Evolutionary conservation across 2,888 invertebrate genomes (phyloP), one percentile per base, ranked within the genome.

Genomic region (Ditula angustiorana): DNA sequence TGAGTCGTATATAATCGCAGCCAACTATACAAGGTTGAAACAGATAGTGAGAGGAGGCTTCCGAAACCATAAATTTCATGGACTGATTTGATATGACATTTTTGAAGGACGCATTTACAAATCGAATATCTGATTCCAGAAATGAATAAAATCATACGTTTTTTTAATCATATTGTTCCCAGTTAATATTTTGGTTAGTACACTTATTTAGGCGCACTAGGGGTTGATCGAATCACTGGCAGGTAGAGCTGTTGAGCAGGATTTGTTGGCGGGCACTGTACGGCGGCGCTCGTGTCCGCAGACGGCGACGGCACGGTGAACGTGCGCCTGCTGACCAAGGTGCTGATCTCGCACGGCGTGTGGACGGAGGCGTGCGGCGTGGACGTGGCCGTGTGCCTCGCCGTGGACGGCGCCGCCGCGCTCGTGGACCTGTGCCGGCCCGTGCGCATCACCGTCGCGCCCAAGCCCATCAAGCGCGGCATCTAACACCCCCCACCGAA

Each of bases 331-430:
- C 93, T 97, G 28, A 98, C 98, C 0, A 97, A 96, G 0, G 97
- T 98, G 10, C 90, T 98, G 44, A 94, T 99, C 23, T 98, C 98
- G 0, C 98, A 98, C 86, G 96, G 97, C 74, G 97, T 98, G 19
- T 98, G 98, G 98, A 97, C 97, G 62, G 98, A 98, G 86, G 96
- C 98, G 0, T 97, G 97, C 73, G 96, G 96, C 63, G 96, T 98
- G 19, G 97, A 98, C 80, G 95, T 98, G 66, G 96, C 96, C 3
- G 93, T 98, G 41, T 97, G 97, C 41, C 88, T 98, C 47, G 96
- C 97, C 3, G 95, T 97, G 46, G 93, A 94, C 1, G 93, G 94
- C 61, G 80, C 82, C 69, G 86, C 88, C 2, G 77, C 93, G 73
- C 77, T 94, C 0, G 86, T 98, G 41, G 97, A 98, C 79, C 91